Conservation (phyloP, 2,888 invertebrate genomes). For the Spilarctia lutea region DNA sequence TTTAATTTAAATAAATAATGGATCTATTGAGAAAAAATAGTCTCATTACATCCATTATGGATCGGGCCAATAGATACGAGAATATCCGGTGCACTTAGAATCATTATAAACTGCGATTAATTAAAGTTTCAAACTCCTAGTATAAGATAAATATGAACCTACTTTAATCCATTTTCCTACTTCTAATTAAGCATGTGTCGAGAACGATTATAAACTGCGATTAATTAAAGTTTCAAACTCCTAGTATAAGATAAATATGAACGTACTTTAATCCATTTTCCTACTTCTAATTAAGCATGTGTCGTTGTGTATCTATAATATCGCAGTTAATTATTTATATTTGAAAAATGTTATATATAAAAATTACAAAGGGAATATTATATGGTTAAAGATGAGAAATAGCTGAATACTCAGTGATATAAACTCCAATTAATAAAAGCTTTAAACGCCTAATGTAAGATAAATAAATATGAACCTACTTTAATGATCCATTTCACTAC, state of each 20-base stretch:
- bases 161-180: not conserved
- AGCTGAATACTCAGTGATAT: not conserved
- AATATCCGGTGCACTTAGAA: no score
- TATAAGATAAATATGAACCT: not conserved
- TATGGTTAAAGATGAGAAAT: not conserved
- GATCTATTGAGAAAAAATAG: no score
- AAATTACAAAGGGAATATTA: not conserved
- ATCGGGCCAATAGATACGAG: no score
- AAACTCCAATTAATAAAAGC: not conserved
- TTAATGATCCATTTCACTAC: not conserved
- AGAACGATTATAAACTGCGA: not conserved
- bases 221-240: not conserved
- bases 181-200: not conserved
- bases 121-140: not conserved
- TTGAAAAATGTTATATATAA: not conserved
- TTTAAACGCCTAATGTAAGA: not conserved
- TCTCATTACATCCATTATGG: no score
- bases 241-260: not conserved
- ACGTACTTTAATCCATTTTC: not conserved
- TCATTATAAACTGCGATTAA: not conserved
- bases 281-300: not conserved
- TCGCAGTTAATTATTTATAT: no score
- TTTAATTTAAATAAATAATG: no score
- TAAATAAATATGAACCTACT: not conserved
- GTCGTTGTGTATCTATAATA: not conserved